These are phyloP conservation scores for Euwallacea similis DNA, from an alignment of 1,140 invertebrate genomes.

Conservation along the genomic window DNA sequence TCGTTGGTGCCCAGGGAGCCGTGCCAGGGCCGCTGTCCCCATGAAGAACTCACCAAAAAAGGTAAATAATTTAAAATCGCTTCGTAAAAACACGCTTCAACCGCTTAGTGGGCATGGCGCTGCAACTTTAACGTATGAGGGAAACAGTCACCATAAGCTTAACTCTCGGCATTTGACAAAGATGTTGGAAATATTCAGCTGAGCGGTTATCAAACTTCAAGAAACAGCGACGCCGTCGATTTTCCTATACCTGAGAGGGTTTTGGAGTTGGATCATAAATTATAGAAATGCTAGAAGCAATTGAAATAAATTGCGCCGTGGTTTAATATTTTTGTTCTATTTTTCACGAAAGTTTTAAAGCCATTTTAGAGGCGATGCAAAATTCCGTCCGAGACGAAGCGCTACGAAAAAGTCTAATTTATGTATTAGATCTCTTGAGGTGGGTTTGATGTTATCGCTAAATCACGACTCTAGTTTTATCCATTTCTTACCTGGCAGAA, in stretches of 20 bases:
- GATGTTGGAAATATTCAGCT: too few relatives aligned
- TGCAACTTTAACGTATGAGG: too few relatives aligned
- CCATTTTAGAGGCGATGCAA: background rate
- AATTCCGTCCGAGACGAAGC: background rate
- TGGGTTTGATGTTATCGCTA: too few relatives aligned
- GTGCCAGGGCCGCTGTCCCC: too few relatives aligned
- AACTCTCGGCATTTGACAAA: too few relatives aligned
- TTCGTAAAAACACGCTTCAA: too few relatives aligned
- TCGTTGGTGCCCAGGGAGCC: too few relatives aligned
- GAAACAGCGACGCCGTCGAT: slow-evolving; percentile 10
- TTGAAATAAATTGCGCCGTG: slow-evolving; percentile 19
- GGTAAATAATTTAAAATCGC: too few relatives aligned
- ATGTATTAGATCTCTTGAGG: background rate
- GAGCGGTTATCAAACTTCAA: background rate
- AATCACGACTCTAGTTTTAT: background rate
- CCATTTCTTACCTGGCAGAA: too few relatives aligned
- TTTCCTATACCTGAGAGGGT: slow-evolving; percentile 14
- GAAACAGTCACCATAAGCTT: too few relatives aligned
- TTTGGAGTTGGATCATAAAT: slow-evolving; percentile 8
- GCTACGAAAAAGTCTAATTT: background rate
- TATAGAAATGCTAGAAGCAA: slow-evolving; percentile 21
- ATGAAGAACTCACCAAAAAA: too few relatives aligned
- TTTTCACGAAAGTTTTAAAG: slow-evolving; percentile 12
- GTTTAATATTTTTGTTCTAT: slow-evolving; percentile 7
- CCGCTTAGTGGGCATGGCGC: too few relatives aligned